Base-by-base conservation (phyloP, 2,797 vertebrate genomes). In the Coranthus polyacanthus region DNA sequence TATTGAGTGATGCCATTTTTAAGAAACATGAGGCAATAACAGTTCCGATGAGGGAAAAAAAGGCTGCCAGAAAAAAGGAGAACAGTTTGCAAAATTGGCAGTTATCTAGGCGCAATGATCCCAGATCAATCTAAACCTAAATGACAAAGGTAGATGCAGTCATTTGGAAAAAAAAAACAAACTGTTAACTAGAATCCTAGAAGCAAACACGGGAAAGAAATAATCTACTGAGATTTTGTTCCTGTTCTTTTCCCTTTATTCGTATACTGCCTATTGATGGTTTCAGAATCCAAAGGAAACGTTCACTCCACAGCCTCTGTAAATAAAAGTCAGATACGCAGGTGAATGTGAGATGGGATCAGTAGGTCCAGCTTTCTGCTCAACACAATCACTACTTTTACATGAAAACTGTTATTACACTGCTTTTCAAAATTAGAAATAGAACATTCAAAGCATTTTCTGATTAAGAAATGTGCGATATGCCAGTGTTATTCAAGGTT, bases 21-120 rank as follows among this genome's bases (percentile, higher is more conserved):
- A 44, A 55, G 55, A 75, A 75, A 65, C 45, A 66, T 45, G 66
- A 62, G 51, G 72, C 49, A 56, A 66, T 68, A 78, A 60, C 56
- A 65, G 37, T 64, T 68, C 39, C 17, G 43, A 57, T 58, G 46
- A 64, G 50, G 45, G 70, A 17, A 52, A 75, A 68, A 46, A 54
- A 37, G 60, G 47, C 42, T 32, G 59, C 16, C 24, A 47, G 36
- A 20, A 26, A 69, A 60, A 56, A 36, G 10, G 15, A 22, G 13
- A 67, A 20, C 36, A 39, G 29, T 56, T 52, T 55, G 54, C 22
- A 51, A 57, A 67, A 37, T 49, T 20, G 62, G 63, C 38, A 50
- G 44, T 21, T n/a, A 26, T 62, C 49, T 53, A 36, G 36, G 21
- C 63, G 37, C 36, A 21, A 55, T 58, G 36, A 54, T 54, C 13